These are phyloP conservation scores for Scalopus aquaticus DNA, from an alignment of 2,113 vertebrate genomes.

Conservation along the genomic window DNA sequence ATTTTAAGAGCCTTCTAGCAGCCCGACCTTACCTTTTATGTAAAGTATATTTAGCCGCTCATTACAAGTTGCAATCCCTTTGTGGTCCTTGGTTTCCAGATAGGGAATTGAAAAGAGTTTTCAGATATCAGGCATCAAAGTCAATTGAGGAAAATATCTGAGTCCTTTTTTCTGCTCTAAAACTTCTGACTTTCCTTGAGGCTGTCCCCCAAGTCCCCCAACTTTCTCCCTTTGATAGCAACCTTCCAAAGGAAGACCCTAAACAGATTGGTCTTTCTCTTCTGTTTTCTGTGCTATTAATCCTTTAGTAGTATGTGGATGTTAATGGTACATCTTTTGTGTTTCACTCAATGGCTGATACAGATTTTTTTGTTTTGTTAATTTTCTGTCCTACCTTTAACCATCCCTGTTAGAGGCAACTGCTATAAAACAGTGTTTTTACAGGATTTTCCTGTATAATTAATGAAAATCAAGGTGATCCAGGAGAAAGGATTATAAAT, in stretches of 20 bases:
- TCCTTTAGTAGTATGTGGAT: not conserved
- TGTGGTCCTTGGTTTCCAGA: slow-evolving; percentile 28
- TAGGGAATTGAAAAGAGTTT: slow-evolving; percentile 7
- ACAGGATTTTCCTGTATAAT: not conserved
- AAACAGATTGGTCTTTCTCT: not conserved
- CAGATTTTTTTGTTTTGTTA: not conserved
- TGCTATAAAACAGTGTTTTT: not conserved
- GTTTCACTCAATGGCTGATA: not conserved
- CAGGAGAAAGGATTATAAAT: not conserved
- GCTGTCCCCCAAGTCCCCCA: not conserved
- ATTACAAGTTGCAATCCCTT: not conserved
- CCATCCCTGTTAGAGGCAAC: not conserved
- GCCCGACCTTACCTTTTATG: slow-evolving; percentile 23
- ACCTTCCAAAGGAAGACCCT: not conserved
- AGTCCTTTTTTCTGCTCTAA: not conserved
- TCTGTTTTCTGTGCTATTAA: not conserved
- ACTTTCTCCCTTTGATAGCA: not conserved
- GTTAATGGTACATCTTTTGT: not conserved
- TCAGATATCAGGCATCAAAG: slow-evolving; percentile 53
- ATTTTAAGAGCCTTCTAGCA: not conserved
- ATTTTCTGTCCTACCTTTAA: slow-evolving; percentile 7
- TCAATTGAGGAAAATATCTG: not conserved
- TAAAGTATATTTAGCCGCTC: slow-evolving; percentile 21
- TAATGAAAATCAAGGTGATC: not conserved
- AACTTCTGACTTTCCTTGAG: slow-evolving; percentile 26